Percentiles rank a stretch among this genome's conserved stretches.
Conservation (phyloP, 2,797 vertebrate genomes). For the Scomberomorus guttatus region DNA sequence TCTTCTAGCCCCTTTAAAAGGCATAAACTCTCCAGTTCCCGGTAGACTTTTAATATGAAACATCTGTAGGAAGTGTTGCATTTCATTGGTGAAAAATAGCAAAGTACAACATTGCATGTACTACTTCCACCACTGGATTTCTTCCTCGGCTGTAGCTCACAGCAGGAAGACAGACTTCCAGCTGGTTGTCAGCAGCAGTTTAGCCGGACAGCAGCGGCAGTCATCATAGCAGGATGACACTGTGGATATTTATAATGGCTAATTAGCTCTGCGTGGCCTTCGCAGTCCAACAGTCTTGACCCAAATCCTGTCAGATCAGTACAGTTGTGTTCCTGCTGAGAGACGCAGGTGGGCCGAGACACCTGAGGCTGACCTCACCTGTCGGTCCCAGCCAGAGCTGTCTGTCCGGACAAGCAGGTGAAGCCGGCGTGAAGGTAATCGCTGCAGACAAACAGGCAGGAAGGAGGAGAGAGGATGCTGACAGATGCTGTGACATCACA, state of each 20-base stretch:
- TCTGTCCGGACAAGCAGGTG: conserved; percentile 1
- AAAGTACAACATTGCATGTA: neutral
- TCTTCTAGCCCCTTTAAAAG: too few relatives aligned
- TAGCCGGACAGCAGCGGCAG: neutral
- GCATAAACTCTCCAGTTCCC: too few relatives aligned
- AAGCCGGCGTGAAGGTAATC: neutral
- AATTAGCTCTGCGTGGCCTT: conserved; percentile 33
- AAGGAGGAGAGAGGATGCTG: neutral
- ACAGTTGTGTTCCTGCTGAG: conserved; percentile 25
- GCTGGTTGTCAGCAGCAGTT: conserved; percentile 43
- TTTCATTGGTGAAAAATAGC: too few relatives aligned
- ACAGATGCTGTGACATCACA: neutral
- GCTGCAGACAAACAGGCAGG: conserved; percentile 31
- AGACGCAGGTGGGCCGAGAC: neutral
- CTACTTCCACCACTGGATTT: neutral
- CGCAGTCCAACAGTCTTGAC: conserved; percentile 22
- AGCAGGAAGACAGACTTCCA: conserved; percentile 24
- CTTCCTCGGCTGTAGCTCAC: conserved; percentile 9
- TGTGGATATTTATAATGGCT: conserved; percentile 28
- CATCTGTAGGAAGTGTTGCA: too few relatives aligned
- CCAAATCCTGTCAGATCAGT: conserved; percentile 26
- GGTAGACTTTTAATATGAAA: too few relatives aligned
- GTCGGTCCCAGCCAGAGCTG: conserved; percentile 19
- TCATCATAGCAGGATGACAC: conserved; percentile 25
- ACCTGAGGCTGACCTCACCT: conserved; percentile 5